Evolutionary conservation across 2,113 vertebrate species (phyloP), one percentile per base, ranked within the genome.

Genomic region (Microtus oregoni): DNA sequence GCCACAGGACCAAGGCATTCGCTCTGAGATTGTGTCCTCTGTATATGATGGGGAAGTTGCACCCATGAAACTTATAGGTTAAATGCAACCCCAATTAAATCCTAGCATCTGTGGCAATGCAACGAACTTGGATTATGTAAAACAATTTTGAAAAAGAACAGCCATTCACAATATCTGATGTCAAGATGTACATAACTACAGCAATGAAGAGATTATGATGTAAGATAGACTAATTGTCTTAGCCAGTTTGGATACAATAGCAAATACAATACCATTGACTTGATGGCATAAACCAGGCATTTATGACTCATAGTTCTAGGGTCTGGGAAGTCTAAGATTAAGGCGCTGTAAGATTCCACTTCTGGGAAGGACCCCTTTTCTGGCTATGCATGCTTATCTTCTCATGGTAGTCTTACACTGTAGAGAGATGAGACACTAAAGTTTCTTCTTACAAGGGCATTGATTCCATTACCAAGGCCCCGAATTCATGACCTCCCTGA

Each of bases 131-230:
- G 22, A 26, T 10, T 24, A 90, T 81, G 86, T 22, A 32, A 78
- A 89, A 93, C 4, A 65, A 47, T 22, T 81, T 86, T 65, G 87
- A 93, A 58, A 90, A 94, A 81, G 55, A 79, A 26, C 13, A 28
- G 67, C 87, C 20, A 50, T n/a, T 65, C 63, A 52, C 17, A 32
- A 38, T 63, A 70, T 50, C 75, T 20, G 28, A 81, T 87, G 47
- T 91, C 32, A 58, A 76, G 61, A 83, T 2, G 11, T n/a, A 41
- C 1, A 76, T 89, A 68, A 32, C 19, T 55, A 32, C 38, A 38
- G 26, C 32, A 82, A 50, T 38, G 52, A 86, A 86, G 73, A 78
- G 50, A 93, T 14, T 0, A 35, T 91, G 38, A 52, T 68, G 13
- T 5, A 75, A 75, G 28, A 79, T 6, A 47, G 63, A 65, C 55